Percentiles rank a stretch among this genome's conserved stretches.
These are phyloP conservation scores for Volucella bombylans DNA, from an alignment of 2,888 invertebrate genomes.

Conservation along the genomic window DNA sequence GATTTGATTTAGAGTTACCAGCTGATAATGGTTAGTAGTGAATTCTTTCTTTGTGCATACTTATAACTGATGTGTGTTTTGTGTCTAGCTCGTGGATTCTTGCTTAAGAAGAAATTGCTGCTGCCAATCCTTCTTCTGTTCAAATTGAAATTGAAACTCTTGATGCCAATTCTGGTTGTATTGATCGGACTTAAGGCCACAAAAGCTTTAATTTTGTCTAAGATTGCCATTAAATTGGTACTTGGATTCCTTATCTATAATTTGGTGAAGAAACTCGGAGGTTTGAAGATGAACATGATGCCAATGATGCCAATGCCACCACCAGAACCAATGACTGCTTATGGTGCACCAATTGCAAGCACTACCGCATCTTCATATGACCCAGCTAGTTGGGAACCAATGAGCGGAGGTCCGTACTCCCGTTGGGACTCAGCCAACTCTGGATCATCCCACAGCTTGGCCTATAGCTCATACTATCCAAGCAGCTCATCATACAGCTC, in stretches of 20 bases:
- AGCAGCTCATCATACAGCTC: slow-evolving; percentile 85
- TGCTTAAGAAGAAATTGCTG: slow-evolving; percentile 92
- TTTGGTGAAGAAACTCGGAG: slow-evolving; percentile 90
- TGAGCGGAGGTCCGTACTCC: slow-evolving; percentile 89
- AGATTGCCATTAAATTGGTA: slow-evolving; percentile 91
- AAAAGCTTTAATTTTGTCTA: slow-evolving; percentile 92
- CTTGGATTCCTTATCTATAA: slow-evolving; percentile 91
- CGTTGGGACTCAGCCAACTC: slow-evolving; percentile 87
- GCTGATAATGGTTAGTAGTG: slow-evolving; percentile 81
- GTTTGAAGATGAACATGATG: slow-evolving; percentile 88
- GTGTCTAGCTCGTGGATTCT: slow-evolving; percentile 88
- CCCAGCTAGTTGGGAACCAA: slow-evolving; percentile 86
- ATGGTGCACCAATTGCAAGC: slow-evolving; percentile 87
- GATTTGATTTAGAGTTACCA: slow-evolving; percentile 86
- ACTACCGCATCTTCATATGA: slow-evolving; percentile 89
- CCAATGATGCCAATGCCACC: slow-evolving; percentile 83
- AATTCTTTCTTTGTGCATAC: neutral
- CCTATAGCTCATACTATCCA: slow-evolving; percentile 89
- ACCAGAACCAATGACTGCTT: slow-evolving; percentile 86
- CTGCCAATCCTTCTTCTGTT: slow-evolving; percentile 90
- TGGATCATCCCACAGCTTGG: slow-evolving; percentile 84
- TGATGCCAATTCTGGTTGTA: slow-evolving; percentile 91
- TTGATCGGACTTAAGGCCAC: slow-evolving; percentile 91
- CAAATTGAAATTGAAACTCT: slow-evolving; percentile 91
- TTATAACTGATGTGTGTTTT: slow-evolving; percentile 67